Conservation (phyloP, 2,113 vertebrate species). For the Eptesicus fuscus region DNA sequence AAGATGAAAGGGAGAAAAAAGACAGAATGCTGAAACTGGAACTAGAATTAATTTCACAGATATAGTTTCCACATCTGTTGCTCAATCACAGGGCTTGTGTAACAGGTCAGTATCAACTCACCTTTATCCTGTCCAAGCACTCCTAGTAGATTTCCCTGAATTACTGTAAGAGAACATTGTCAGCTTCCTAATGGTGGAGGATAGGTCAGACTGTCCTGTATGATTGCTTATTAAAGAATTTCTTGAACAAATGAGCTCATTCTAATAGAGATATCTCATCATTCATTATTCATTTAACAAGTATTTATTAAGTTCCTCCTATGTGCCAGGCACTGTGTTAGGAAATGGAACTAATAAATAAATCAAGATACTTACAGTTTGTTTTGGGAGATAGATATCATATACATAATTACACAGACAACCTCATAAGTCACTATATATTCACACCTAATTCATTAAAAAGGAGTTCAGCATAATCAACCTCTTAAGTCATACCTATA, state of each 20-base stretch:
- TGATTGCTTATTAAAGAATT: neutral
- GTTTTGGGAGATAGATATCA: neutral
- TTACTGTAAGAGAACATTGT: neutral
- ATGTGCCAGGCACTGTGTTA: neutral
- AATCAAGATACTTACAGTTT: neutral
- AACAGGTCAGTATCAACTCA: neutral
- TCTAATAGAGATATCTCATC: neutral
- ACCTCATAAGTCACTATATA: neutral
- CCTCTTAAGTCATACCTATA: neutral
- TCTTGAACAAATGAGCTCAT: neutral
- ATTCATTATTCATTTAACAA: neutral
- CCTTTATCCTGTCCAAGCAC: neutral
- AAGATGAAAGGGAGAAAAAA: neutral
- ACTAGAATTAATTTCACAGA: neutral
- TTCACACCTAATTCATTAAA: neutral
- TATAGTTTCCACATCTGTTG: neutral
- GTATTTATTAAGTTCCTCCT: neutral
- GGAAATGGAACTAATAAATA: neutral
- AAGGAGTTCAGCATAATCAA: neutral
- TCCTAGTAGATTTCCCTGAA: neutral
- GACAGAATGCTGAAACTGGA: conserved; percentile 5
- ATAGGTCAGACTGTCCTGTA: neutral
- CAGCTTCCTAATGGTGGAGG: neutral
- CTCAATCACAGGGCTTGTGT: neutral
- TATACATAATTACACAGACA: neutral